Conservation (phyloP, 2,888 invertebrate species). For the Cerastoderma edule region DNA sequence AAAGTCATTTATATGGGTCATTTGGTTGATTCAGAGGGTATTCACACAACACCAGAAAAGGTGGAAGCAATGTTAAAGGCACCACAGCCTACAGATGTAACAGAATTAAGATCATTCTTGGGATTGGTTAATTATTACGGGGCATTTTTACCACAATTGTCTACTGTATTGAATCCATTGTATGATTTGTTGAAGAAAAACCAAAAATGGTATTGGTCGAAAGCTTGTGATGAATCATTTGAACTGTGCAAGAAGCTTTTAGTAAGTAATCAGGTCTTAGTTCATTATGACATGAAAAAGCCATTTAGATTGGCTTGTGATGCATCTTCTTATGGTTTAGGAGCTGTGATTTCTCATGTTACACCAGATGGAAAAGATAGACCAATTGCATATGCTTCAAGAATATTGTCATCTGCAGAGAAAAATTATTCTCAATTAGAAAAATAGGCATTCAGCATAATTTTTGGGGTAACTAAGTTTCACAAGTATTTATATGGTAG, state of each 20-base stretch:
- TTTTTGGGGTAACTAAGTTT: conserved; percentile 81
- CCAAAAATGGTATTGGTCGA: conserved; percentile 14
- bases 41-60: conserved; percentile 30
- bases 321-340: conserved; percentile 60
- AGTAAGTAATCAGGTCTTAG: conserved; percentile 24
- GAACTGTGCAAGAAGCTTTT: conserved; percentile 14
- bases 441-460: conserved; percentile 78
- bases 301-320: conserved; percentile 54
- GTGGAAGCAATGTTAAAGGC: conserved; percentile 15
- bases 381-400: conserved; percentile 80
- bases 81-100: conserved; percentile 43
- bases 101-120: conserved; percentile 43
- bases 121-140: conserved; percentile 48
- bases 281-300: conserved; percentile 50
- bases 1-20: conserved; percentile 54
- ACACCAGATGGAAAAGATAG: conserved; percentile 79
- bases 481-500: conserved; percentile 82
- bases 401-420: conserved; percentile 42
- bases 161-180: conserved; percentile 34
- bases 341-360: conserved; percentile 69
- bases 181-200: conserved; percentile 26
- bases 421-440: conserved; percentile 80
- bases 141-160: conserved; percentile 37
- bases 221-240: conserved; percentile 16
- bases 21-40: conserved; percentile 38